Base-by-base conservation (phyloP, 2,888 invertebrate genomes). In the Pterostichus niger region DNA sequence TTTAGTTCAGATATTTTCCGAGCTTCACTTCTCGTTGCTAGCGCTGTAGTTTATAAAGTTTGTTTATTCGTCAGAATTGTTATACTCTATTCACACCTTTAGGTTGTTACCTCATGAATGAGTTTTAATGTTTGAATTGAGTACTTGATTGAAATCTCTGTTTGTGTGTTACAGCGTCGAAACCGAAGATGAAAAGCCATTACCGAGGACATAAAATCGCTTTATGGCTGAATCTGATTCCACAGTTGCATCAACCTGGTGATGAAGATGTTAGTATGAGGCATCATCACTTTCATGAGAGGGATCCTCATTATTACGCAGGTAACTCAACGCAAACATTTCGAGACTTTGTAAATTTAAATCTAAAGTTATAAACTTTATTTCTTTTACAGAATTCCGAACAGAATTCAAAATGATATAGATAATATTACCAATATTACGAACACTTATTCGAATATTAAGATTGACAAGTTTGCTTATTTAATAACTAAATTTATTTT, bases 141-240 rank as follows among this genome's bases (percentile, higher is more conserved):
- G 59, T 59, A 10, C n/a, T 35, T 71, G 44, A 71, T 71, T 71
- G 68, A 71, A 71, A 44, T 44, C 44, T 52, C 52, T 52, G 40
- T 40, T 40, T 59, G 15, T 79, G 17, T 68, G 64, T 88, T 49
- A 52, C 89, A 95, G 95, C 94, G 68, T 91, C 92, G 35, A 95
- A 95, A 87, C 92, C 94, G 11, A 94, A 94, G 86, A 94, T 96
- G 90, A 94, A 94, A 88, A 95, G 95, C 87, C 97, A 97, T 91
- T 97, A 97, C 90, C 93, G 96, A 24, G 96, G 96, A 0, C 96
- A 96, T 91, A 96, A 97, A 91, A 95, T 97, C 94, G 96, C 97
- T 81, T 93, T 97, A 84, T 97, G 97, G 97, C 90, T 97, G 86
- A 96, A 96, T 88, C 92, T 97, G 81, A 94, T 97, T 85, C 96